These are phyloP conservation scores for Neogobius melanostomus DNA, from an alignment of 2,113 vertebrate genomes.

Conservation along the genomic window DNA sequence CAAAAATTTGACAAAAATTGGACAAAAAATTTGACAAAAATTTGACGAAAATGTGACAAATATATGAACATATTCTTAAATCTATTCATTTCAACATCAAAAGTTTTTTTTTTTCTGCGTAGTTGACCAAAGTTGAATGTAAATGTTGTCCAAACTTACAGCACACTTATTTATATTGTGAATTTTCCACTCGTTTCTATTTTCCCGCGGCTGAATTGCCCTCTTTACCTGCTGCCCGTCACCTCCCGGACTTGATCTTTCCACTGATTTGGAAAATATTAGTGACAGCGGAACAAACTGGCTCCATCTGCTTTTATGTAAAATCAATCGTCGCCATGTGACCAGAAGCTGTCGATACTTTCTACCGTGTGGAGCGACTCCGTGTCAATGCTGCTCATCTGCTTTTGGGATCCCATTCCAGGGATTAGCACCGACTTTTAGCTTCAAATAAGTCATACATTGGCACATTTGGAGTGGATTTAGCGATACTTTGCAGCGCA, in stretches of 20 bases:
- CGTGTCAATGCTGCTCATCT: not conserved
- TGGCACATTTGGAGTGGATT: not conserved
- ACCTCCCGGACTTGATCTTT: not conserved
- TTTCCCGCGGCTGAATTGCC: too few relatives aligned
- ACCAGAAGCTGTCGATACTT: not conserved
- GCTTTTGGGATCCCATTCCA: not conserved
- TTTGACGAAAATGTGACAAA: too few relatives aligned
- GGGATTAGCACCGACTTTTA: not conserved
- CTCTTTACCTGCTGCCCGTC: not conserved
- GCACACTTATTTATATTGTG: too few relatives aligned
- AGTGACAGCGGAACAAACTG: not conserved
- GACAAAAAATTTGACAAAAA: too few relatives aligned
- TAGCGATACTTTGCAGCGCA: too few relatives aligned
- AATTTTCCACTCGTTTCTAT: not conserved
- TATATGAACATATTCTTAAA: too few relatives aligned
- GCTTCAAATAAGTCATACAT: not conserved
- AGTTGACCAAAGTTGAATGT: too few relatives aligned
- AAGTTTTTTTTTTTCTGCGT: too few relatives aligned
- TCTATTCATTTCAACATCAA: too few relatives aligned
- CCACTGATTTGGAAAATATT: slow-evolving; percentile 1
- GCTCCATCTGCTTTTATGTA: not conserved
- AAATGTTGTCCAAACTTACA: too few relatives aligned
- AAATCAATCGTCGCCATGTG: not conserved
- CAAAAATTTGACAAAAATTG: too few relatives aligned
- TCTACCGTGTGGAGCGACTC: not conserved